Conservation (phyloP, 2,113 vertebrate species). For the Castor canadensis region DNA sequence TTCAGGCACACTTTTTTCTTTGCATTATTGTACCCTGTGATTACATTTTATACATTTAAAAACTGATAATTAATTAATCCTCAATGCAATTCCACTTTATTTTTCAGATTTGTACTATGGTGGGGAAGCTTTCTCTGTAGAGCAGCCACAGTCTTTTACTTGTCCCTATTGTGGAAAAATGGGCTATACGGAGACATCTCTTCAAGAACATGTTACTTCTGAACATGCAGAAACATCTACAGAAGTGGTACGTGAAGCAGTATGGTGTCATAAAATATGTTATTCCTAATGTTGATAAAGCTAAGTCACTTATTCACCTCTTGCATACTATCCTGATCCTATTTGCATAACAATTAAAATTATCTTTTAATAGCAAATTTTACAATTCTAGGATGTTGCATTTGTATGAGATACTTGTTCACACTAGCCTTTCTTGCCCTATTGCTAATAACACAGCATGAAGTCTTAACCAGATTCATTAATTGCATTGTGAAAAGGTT, state of each 20-base stretch:
- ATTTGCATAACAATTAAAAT: neutral
- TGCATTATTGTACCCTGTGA: neutral
- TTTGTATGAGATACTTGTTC: neutral
- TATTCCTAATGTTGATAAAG: slow-evolving; percentile 1
- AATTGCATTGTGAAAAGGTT: neutral
- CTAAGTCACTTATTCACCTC: neutral
- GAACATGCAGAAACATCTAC: slow-evolving; percentile 98
- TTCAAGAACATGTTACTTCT: slow-evolving; percentile 98
- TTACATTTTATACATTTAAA: neutral
- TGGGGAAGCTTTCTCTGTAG: slow-evolving; percentile 98
- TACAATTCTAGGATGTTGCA: neutral
- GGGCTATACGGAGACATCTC: slow-evolving; percentile 97
- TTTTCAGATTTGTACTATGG: slow-evolving; percentile 98
- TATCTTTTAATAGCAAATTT: neutral
- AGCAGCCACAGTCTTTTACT: slow-evolving; percentile 98
- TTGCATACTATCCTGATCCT: neutral
- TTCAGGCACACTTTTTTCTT: neutral
- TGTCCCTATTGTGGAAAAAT: slow-evolving; percentile 99
- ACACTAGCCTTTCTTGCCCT: neutral
- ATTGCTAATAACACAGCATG: neutral
- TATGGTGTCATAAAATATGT: neutral
- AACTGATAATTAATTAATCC: neutral
- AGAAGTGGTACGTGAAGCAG: slow-evolving; percentile 93
- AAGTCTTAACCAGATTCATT: slow-evolving; percentile 20
- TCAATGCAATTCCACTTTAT: slow-evolving; percentile 53